Evolutionary conservation across 1,140 invertebrate species (phyloP), one percentile per base, ranked within the genome.

Genomic region (Conus betulinus): DNA sequence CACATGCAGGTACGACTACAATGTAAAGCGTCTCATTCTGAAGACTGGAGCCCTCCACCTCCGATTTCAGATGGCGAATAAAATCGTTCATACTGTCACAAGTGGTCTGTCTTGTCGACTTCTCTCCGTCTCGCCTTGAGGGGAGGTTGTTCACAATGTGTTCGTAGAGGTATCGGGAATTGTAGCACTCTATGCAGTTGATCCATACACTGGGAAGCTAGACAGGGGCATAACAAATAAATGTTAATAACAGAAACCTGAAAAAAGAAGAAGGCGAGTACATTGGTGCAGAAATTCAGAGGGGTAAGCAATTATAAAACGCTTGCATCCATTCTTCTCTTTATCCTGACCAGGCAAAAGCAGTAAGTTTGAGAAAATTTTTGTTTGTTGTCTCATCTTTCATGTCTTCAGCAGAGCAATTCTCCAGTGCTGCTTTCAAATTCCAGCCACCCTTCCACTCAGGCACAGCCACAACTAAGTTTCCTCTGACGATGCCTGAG

Each of bases 171-270:
- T 98, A 96, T 95, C 97, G 97, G 4, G 96, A 94, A n/a, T 96
- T 96, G 92, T 97, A 97, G 93, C 97, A 97, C 93, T 98, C 98
- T 10, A 98, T 96, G 93, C 97, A 97, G 94, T 98, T 97, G n/a
- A 98, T 94, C 81, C 96, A 94, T 51, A 97, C 96, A 91, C 96
- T 95, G 8, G 92, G 93, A n/a, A 95, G 93, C 96, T 97, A 39
- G 39, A 39, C 39, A 39, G 39, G 39, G 39, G 39, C 39, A 39
- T 76, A 39, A 91, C 71, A 82, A 8, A 87, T n/a, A 88, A 39
- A 86, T 23, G 67, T 39, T n/a, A 87, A 63, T 15, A 1, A 39
- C 60, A 87, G 39, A 85, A 52, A 85, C 3, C 55, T 39, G 39
- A 39, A 39, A 39, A 39, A 39, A 39, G 3, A 39, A 39, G 39